These are phyloP conservation scores for Pegoplata infirma DNA, from an alignment of 2,888 invertebrate genomes.

Conservation along the genomic window DNA sequence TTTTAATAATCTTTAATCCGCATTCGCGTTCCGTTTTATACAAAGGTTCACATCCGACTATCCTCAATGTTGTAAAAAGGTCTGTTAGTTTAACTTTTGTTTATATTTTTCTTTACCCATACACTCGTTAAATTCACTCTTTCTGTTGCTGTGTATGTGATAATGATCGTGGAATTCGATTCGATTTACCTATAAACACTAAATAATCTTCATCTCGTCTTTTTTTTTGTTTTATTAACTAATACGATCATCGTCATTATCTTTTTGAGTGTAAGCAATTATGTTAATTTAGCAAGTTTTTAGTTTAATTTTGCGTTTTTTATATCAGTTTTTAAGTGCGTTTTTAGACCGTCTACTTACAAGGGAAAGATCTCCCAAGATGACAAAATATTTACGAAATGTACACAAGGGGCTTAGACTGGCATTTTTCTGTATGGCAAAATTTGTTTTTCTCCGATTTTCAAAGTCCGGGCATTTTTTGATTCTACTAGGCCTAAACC, in stretches of 20 bases:
- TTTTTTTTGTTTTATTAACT: background rate
- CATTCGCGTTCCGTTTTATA: constrained; percentile 50
- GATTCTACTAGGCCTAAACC: too few relatives aligned
- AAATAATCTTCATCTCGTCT: background rate
- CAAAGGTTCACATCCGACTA: constrained; percentile 62
- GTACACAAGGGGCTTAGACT: too few relatives aligned
- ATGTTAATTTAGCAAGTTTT: background rate
- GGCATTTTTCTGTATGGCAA: too few relatives aligned
- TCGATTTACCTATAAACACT: constrained; percentile 12
- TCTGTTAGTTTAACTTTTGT: constrained; percentile 47
- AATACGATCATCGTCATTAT: background rate
- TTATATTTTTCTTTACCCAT: constrained; percentile 19
- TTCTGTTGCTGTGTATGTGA: background rate
- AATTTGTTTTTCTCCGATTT: too few relatives aligned
- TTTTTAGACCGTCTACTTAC: too few relatives aligned
- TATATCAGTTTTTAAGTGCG: too few relatives aligned
- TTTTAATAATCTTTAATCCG: constrained; percentile 31
- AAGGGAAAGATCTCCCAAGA: too few relatives aligned
- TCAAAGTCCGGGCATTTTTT: too few relatives aligned
- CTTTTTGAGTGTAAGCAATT: background rate
- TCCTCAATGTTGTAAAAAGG: constrained; percentile 57
- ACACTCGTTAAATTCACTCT: background rate
- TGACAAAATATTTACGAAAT: too few relatives aligned
- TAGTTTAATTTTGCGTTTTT: background rate
- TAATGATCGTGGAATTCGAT: constrained; percentile 17